These are phyloP conservation scores for Phycodurus eques DNA, from an alignment of 2,113 vertebrate species.

Conservation along the genomic window DNA sequence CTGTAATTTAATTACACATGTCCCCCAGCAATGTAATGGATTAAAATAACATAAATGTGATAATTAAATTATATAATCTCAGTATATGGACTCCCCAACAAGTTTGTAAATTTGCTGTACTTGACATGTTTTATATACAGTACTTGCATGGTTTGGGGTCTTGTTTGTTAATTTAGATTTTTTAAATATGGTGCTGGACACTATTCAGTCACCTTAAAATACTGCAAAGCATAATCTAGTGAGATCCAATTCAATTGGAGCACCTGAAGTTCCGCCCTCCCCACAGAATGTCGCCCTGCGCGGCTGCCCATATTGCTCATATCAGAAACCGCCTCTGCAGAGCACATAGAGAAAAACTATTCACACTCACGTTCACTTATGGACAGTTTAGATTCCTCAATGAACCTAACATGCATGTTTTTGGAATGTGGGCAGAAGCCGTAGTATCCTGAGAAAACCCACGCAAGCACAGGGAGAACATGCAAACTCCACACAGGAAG, in stretches of 20 bases:
- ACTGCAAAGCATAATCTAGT: background rate
- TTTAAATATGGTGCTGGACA: background rate
- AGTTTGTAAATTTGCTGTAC: too few relatives aligned
- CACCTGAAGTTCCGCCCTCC: too few relatives aligned
- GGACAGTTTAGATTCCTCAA: background rate
- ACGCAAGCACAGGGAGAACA: background rate
- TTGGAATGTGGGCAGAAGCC: background rate
- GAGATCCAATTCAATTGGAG: background rate
- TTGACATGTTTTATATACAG: too few relatives aligned
- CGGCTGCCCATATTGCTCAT: too few relatives aligned
- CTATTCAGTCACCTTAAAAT: background rate
- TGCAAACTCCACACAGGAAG: background rate
- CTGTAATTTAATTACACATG: too few relatives aligned
- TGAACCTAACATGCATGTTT: background rate
- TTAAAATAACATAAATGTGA: too few relatives aligned
- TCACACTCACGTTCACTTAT: background rate
- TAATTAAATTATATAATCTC: too few relatives aligned
- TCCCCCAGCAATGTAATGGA: too few relatives aligned
- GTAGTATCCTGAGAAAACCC: background rate
- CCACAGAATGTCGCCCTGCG: too few relatives aligned
- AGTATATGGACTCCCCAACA: too few relatives aligned
- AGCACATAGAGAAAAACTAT: background rate
- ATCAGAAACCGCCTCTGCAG: background rate
- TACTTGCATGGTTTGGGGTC: too few relatives aligned
- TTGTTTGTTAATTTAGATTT: too few relatives aligned